Conservation (phyloP, 1,140 invertebrate genomes). For the Parasteatoda tepidariorum region DNA sequence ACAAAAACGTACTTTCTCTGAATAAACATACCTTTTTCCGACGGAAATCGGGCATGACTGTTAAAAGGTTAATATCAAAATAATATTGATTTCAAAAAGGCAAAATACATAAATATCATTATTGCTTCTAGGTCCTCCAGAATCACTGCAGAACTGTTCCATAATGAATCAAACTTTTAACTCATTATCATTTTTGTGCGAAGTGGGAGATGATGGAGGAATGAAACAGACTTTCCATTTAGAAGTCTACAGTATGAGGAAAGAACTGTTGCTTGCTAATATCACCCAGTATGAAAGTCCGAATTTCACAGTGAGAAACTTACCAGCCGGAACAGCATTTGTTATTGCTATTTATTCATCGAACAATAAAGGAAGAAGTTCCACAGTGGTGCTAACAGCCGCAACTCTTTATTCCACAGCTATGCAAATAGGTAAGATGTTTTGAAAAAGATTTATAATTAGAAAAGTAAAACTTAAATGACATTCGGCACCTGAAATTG, state of each 20-base stretch:
- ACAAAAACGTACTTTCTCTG: too few relatives aligned
- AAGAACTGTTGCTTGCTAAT: slow-evolving; percentile 59
- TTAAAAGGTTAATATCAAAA: too few relatives aligned
- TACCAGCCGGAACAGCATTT: slow-evolving; percentile 79
- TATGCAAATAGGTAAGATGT: slow-evolving; percentile 80
- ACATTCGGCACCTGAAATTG: too few relatives aligned
- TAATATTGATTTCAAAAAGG: too few relatives aligned
- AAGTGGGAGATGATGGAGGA: slow-evolving; percentile 82
- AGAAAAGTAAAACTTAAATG: too few relatives aligned
- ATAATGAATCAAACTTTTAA: slow-evolving; percentile 44
- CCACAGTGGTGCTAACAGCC: slow-evolving; percentile 83
- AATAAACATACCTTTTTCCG: too few relatives aligned
- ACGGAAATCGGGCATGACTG: too few relatives aligned
- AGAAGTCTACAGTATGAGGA: slow-evolving; percentile 77
- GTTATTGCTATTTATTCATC: slow-evolving; percentile 84
- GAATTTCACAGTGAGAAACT: slow-evolving; percentile 72
- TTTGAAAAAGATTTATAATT: too few relatives aligned
- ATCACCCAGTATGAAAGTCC: slow-evolving; percentile 39
- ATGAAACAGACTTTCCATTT: slow-evolving; percentile 83
- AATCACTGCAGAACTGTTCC: slow-evolving; percentile 49
- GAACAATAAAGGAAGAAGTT: slow-evolving; percentile 87
- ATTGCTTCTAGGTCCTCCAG: slow-evolving; percentile 73
- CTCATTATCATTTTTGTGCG: slow-evolving; percentile 29
- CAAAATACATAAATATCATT: too few relatives aligned
- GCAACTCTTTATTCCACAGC: slow-evolving; percentile 88